Evolutionary conservation across 2,888 invertebrate genomes (phyloP), one percentile per base, ranked within the genome.

Genomic region (Pseudanteris insignis): DNA sequence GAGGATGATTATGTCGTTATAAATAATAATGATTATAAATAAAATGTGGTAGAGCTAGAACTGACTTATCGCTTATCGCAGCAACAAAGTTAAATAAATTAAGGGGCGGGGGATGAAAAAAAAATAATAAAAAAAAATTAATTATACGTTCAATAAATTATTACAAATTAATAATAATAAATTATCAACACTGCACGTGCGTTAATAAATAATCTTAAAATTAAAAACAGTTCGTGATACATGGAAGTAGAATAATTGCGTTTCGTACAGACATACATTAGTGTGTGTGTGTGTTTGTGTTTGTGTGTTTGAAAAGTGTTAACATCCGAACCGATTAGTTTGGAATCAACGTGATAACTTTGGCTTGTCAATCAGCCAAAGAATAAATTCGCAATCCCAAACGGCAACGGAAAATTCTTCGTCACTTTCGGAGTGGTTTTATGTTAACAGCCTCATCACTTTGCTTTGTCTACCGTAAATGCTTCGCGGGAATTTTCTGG

Each of bases 391-490:
- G 21, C 3, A 21, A 21, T 21, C 7, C 7, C 21, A 21, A 21
- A 21, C 7, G 3, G 7, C 21, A 21, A 7, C n/a, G 21, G 3
- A 21, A 21, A 5, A 21, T 21, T 21, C 7, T 3, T 21, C 21
- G 7, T 3, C 7, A 21, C 21, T 21, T 21, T 21, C 7, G 3
- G 21, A 7, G 7, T 21, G 7, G n/a, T n/a, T n/a, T n/a, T n/a
- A n/a, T n/a, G 12, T 40, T 67, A 64, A 73, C 30, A 74, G 62
- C 68, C 73, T 76, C 76, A 72, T 74, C 5, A 76, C 70, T 67
- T 71, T 77, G 55, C 75, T 78, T 28, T 71, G 71, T 33, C 74
- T 69, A 18, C 64, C 66, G 6, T 43, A 14, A 29, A 46, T 58
- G 10, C 29, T 41, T 28, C 25, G 60, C n/a, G 66, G 40, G 41